Evolutionary conservation across 2,113 vertebrate genomes (phyloP).

Genomic region (Cygnus atratus): DNA sequence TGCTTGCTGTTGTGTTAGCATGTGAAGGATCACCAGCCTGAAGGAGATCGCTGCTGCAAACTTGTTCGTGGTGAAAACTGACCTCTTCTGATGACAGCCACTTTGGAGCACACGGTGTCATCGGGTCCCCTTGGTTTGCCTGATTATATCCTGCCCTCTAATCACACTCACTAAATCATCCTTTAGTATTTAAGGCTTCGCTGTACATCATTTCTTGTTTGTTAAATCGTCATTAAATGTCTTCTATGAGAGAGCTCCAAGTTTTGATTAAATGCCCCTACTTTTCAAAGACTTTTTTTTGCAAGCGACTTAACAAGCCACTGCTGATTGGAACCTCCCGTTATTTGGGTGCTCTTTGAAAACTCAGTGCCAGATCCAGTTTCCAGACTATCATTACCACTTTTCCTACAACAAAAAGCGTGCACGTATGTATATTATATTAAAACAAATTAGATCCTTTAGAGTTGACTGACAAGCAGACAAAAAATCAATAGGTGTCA

Average conservation of each 20-base stretch:
- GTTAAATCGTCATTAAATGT: neutral
- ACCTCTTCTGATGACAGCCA: neutral
- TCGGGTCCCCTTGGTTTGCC: fast-evolving
- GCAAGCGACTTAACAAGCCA: neutral
- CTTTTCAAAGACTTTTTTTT: neutral
- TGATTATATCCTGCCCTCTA: neutral
- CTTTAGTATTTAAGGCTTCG: neutral
- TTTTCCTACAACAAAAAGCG: neutral
- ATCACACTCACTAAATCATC: neutral
- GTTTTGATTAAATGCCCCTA: neutral
- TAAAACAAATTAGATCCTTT: neutral
- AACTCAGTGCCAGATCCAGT: neutral
- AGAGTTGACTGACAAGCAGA: neutral
- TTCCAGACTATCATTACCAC: neutral
- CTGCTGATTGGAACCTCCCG: neutral
- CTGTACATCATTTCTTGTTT: neutral
- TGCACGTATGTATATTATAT: no score
- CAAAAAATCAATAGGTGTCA: neutral
- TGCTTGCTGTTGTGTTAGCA: neutral
- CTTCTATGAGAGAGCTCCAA: neutral
- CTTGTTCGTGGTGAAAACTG: fast-evolving
- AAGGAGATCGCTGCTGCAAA: neutral
- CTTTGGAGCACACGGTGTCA: neutral
- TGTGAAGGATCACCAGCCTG: neutral
- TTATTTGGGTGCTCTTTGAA: neutral